phyloP scores from a whole-genome alignment of 1,140 invertebrate genomes.

The Augochlora pura region DNA sequence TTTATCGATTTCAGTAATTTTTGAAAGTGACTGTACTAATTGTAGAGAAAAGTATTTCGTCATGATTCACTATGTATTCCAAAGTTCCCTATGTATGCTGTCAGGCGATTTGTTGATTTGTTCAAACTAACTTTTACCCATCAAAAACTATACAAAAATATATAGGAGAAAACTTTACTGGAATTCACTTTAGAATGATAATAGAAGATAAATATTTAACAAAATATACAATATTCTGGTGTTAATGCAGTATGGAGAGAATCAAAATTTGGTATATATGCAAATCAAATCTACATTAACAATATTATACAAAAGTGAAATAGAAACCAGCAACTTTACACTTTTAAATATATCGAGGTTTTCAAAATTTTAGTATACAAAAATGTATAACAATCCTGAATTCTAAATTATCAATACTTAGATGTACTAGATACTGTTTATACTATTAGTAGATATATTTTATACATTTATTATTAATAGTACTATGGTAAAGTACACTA shows the following conservation, averaged over 20 bases:
- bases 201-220: slow-evolving; percentile 14
- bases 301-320: too few species aligned
- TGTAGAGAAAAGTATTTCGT: background rate
- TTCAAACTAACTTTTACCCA: background rate
- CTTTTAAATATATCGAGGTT: background rate
- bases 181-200: background rate
- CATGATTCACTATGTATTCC: background rate
- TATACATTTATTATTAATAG: background rate
- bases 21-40: background rate
- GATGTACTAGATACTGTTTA: background rate
- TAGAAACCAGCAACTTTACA: background rate
- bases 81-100: slow-evolving; percentile 22
- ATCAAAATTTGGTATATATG: background rate
- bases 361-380: background rate
- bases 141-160: background rate
- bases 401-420: background rate
- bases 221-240: slow-evolving; percentile 5
- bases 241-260: background rate
- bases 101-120: slow-evolving; percentile 12
- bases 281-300: background rate
- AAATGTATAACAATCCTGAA: background rate
- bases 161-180: background rate
- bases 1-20: background rate
- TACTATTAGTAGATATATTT: background rate
- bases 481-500: slow-evolving; percentile 3